phyloP scores from a whole-genome alignment of 2,797 vertebrate genomes.

The Emydoidea blandingii region DNA sequence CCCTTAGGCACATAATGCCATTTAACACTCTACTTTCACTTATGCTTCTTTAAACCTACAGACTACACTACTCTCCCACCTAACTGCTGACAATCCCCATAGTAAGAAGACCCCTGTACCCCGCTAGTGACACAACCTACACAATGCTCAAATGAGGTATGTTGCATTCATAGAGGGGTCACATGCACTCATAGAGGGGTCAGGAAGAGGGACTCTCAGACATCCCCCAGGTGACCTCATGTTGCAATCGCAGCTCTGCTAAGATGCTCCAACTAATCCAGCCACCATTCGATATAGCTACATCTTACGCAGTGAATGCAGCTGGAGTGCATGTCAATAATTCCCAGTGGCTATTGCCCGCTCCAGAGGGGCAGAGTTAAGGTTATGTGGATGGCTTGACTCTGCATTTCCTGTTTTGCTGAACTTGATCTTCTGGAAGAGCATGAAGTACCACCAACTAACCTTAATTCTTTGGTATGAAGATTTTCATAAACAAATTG shows the following conservation, averaged over 20 bases:
- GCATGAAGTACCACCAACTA: neutral
- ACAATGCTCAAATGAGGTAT: neutral
- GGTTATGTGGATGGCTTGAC: neutral
- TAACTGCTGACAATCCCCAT: neutral
- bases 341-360: neutral
- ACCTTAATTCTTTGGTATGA: neutral
- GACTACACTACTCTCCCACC: neutral
- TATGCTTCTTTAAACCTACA: neutral
- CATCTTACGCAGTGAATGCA: neutral
- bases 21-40: neutral
- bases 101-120: neutral
- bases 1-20: neutral
- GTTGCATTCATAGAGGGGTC: neutral
- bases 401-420: neutral
- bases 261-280: neutral
- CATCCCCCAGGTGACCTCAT: neutral
- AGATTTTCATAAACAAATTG: neutral
- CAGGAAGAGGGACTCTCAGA: neutral
- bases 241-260: neutral
- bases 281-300: neutral
- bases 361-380: neutral
- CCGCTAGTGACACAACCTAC: neutral
- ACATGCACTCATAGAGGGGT: neutral
- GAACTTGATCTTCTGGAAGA: neutral
- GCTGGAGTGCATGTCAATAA: neutral